phyloP scores from a whole-genome alignment of 2,888 invertebrate genomes.

The Drosophila falleni region DNA sequence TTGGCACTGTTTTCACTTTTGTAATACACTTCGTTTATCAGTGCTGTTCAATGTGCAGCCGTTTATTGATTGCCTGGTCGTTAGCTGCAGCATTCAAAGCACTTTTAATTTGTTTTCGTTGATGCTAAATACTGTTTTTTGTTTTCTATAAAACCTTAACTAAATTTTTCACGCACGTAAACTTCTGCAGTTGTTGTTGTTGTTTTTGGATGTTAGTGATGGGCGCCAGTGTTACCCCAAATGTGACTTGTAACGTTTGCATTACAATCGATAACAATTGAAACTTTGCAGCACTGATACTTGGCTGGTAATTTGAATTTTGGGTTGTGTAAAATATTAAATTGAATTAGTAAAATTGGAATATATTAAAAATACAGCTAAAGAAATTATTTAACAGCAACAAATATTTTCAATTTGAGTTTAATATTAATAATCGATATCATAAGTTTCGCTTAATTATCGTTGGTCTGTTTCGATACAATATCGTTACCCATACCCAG shows the following conservation, averaged over 20 bases:
- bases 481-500: background rate
- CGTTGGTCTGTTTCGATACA: background rate
- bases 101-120: constrained; percentile 22
- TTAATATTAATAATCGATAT: too few species aligned
- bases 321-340: too few species aligned
- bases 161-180: constrained; percentile 78
- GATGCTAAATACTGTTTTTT: constrained; percentile 43
- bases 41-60: constrained; percentile 25
- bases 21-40: constrained; percentile 44
- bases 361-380: too few species aligned
- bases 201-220: constrained; percentile 52
- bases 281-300: constrained; percentile 12
- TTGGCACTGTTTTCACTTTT: constrained; percentile 73
- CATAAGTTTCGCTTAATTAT: background rate
- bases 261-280: background rate
- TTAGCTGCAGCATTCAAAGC: constrained; percentile 59
- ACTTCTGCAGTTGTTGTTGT: constrained; percentile 68
- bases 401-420: too few species aligned
- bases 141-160: constrained; percentile 68
- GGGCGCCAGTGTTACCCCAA: constrained; percentile 36
- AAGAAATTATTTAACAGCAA: too few species aligned
- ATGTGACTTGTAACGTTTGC: constrained; percentile 14
- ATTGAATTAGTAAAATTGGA: too few species aligned
- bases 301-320: background rate
- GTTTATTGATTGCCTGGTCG: constrained; percentile 27